Conservation (phyloP, 2,113 vertebrate species). For the Todiramphus chloris region DNA sequence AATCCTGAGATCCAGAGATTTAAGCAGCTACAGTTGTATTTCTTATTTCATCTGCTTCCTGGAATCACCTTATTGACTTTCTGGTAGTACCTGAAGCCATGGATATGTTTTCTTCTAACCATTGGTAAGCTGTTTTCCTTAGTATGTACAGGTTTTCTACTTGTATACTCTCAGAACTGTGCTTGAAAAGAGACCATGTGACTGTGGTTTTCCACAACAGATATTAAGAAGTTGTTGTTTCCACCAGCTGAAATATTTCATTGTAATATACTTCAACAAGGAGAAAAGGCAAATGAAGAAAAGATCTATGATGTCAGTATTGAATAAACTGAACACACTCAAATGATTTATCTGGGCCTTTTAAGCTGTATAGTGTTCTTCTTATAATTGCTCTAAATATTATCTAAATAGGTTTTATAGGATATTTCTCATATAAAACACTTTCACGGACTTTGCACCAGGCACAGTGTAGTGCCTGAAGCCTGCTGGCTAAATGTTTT, state of each 20-base stretch:
- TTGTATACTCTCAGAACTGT: background rate
- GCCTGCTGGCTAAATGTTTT: background rate
- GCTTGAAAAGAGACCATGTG: background rate
- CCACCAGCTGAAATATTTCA: background rate
- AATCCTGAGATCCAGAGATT: background rate
- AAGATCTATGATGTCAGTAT: background rate
- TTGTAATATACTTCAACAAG: background rate
- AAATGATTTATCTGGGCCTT: background rate
- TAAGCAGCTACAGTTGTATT: background rate
- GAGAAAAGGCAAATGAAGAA: background rate
- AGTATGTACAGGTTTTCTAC: background rate
- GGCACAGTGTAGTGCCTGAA: background rate
- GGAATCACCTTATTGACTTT: background rate
- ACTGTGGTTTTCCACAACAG: background rate
- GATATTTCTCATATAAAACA: background rate
- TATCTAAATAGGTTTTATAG: constrained; percentile 39
- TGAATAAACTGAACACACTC: background rate
- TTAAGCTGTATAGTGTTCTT: background rate
- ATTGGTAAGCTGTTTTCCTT: background rate
- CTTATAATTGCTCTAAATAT: constrained; percentile 21
- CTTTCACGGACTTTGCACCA: background rate
- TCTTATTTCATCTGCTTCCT: background rate
- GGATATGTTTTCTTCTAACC: background rate
- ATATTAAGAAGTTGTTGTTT: background rate
- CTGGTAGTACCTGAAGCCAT: background rate